Conservation (phyloP, 2,888 invertebrate genomes). For the Drosophila antonietae region DNA sequence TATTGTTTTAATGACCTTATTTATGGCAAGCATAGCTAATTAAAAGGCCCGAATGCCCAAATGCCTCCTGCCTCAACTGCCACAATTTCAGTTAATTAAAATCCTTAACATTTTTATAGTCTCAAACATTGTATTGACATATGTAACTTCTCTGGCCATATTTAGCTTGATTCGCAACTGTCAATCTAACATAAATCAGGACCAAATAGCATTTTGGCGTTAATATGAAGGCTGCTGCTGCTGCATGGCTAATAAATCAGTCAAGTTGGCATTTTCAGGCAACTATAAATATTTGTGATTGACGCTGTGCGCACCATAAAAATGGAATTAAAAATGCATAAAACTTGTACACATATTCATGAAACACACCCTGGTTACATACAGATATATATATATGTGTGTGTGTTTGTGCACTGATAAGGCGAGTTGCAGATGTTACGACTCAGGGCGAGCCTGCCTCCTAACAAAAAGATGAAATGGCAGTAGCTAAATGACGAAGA, state of each 20-base stretch:
- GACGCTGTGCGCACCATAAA: constrained; percentile 56
- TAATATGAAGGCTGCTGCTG: constrained; percentile 16
- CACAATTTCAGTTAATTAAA: constrained; percentile 14
- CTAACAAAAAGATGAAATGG: not conserved
- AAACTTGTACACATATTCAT: constrained; percentile 51
- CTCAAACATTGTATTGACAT: not conserved
- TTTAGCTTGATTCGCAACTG: constrained; percentile 38
- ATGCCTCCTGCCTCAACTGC: not conserved
- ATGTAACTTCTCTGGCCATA: not conserved
- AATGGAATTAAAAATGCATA: constrained; percentile 68
- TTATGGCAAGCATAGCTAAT: constrained; percentile 10
- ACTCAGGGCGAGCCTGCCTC: constrained; percentile 9
- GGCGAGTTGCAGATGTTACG: constrained; percentile 42
- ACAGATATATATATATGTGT: not conserved
- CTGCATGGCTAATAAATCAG: constrained; percentile 60
- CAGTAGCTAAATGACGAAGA: not conserved
- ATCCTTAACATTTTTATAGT: constrained; percentile 17
- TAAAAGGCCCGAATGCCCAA: not conserved
- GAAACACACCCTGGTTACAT: constrained; percentile 33
- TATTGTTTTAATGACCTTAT: not conserved
- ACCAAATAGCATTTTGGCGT: constrained; percentile 43
- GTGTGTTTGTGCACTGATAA: constrained; percentile 35
- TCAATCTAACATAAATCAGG: constrained; percentile 64
- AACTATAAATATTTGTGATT: constrained; percentile 70
- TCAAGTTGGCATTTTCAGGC: constrained; percentile 39